Evolutionary conservation across 1,140 invertebrate species (phyloP).

Genomic region (Leptinotarsa defecta): DNA sequence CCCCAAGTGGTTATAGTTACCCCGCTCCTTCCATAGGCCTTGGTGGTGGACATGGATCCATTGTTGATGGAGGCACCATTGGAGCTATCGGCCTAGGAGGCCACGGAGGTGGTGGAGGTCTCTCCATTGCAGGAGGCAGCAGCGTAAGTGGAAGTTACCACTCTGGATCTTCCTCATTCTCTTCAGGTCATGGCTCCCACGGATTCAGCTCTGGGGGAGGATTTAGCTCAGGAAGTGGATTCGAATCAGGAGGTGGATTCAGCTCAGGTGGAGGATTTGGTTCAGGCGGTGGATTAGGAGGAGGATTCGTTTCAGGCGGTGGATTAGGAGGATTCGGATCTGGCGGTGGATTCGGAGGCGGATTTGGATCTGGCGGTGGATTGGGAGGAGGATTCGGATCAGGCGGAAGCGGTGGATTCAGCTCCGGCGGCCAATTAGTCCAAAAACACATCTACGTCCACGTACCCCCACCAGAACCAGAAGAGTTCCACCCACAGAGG

Average conservation of each 20-base stretch:
- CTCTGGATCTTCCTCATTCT: slow-evolving; percentile 25
- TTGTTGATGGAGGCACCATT: slow-evolving; percentile 6
- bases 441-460: slow-evolving; percentile 82
- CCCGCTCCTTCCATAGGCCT: slow-evolving; percentile 60
- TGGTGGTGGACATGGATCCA: slow-evolving; percentile 6
- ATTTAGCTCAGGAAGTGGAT: slow-evolving; percentile 42
- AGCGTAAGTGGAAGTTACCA: slow-evolving; percentile 16
- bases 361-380: slow-evolving; percentile 33
- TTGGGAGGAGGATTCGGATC: slow-evolving; percentile 25
- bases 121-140: slow-evolving; percentile 10
- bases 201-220: slow-evolving; percentile 34
- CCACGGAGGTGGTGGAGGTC: not conserved
- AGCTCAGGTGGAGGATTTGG: slow-evolving; percentile 39
- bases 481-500: slow-evolving; percentile 64
- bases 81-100: not conserved
- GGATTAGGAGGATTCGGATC: slow-evolving; percentile 17
- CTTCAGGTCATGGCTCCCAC: slow-evolving; percentile 27
- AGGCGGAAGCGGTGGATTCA: slow-evolving; percentile 28
- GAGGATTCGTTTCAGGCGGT: too few relatives aligned
- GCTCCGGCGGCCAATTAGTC: slow-evolving; percentile 50
- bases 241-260: slow-evolving; percentile 34
- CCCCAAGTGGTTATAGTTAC: slow-evolving; percentile 46
- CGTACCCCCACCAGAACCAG: slow-evolving; percentile 71
- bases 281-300: slow-evolving; percentile 39
- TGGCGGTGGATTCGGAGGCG: slow-evolving; percentile 25